A percentile compares a stretch with the other conserved stretches of the same genome.
These are phyloP conservation scores for Cryptoleucopteryx plumbea DNA, from an alignment of 2,113 vertebrate genomes.

Conservation along the genomic window DNA sequence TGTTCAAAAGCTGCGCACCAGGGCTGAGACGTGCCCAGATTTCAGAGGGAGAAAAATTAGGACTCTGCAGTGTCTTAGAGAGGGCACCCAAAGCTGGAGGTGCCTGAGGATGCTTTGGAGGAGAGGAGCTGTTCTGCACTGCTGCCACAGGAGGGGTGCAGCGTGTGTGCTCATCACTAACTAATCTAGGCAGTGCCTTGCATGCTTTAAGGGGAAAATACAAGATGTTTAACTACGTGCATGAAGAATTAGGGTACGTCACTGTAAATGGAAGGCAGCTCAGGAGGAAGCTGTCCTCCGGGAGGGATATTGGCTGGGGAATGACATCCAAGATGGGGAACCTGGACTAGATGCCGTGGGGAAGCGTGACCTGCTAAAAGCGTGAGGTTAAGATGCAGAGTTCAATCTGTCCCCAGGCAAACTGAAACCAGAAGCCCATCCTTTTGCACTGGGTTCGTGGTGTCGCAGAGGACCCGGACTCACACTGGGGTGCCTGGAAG, in stretches of 20 bases:
- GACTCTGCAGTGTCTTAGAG: not conserved
- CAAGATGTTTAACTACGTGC: accelerated
- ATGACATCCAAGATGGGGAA: not conserved
- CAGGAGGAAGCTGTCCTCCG: not conserved
- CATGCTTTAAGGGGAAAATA: not conserved
- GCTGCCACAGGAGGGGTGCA: not conserved
- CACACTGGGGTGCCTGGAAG: too few relatives aligned
- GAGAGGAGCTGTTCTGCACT: not conserved
- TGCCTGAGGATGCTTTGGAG: not conserved
- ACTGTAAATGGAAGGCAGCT: not conserved
- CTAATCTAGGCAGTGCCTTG: not conserved
- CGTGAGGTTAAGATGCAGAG: not conserved
- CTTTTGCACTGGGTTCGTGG: not conserved
- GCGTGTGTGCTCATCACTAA: accelerated
- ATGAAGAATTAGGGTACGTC: not conserved
- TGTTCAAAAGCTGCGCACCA: not conserved
- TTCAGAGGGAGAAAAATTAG: not conserved
- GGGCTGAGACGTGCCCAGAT: not conserved
- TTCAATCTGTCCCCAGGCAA: not conserved
- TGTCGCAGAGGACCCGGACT: not conserved
- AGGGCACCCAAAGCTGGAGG: not conserved
- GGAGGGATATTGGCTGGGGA: not conserved
- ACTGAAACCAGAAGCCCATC: not conserved
- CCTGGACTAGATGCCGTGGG: accelerated
- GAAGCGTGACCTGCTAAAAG: not conserved